Conservation (phyloP, 2,888 invertebrate genomes). For the Cistogaster globosa region DNA sequence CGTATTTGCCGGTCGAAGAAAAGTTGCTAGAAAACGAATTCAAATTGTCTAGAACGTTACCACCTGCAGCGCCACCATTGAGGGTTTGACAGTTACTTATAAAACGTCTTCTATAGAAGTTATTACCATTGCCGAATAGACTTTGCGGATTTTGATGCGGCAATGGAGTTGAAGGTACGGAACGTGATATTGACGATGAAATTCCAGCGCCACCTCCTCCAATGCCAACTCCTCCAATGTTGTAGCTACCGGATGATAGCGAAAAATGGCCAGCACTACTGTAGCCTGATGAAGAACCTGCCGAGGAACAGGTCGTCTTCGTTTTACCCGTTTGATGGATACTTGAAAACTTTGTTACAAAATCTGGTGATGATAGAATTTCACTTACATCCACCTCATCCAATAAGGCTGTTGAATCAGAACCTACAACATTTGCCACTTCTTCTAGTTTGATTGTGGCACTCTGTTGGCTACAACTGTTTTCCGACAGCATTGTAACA, state of each 20-base stretch:
- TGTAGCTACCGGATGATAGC: conserved; percentile 67
- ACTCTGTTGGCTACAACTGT: conserved; percentile 78
- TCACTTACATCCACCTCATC: conserved; percentile 78
- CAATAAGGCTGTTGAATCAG: conserved; percentile 74
- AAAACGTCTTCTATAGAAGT: conserved; percentile 69
- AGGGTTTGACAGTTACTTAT: conserved; percentile 52
- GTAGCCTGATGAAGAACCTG: conserved; percentile 79
- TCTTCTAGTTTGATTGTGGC: conserved; percentile 73
- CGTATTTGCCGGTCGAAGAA: conserved; percentile 54
- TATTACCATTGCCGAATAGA: conserved; percentile 64
- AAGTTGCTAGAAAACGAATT: conserved; percentile 61
- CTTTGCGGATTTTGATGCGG: conserved; percentile 82
- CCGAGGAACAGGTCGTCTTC: conserved; percentile 79
- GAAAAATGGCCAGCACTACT: conserved; percentile 78
- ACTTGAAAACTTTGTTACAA: conserved; percentile 77
- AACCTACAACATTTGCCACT: conserved; percentile 72
- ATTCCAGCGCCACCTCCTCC: conserved; percentile 31
- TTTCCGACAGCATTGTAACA: conserved; percentile 81
- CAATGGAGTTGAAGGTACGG: conserved; percentile 88
- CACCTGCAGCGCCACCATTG: conserved; percentile 19
- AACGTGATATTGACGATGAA: conserved; percentile 84
- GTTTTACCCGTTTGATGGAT: conserved; percentile 73
- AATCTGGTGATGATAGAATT: conserved; percentile 79
- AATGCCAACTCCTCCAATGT: conserved; percentile 44
- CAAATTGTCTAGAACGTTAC: conserved; percentile 40